phyloP scores from a whole-genome alignment of 2,797 vertebrate species.

The Clarias pachynema region DNA sequence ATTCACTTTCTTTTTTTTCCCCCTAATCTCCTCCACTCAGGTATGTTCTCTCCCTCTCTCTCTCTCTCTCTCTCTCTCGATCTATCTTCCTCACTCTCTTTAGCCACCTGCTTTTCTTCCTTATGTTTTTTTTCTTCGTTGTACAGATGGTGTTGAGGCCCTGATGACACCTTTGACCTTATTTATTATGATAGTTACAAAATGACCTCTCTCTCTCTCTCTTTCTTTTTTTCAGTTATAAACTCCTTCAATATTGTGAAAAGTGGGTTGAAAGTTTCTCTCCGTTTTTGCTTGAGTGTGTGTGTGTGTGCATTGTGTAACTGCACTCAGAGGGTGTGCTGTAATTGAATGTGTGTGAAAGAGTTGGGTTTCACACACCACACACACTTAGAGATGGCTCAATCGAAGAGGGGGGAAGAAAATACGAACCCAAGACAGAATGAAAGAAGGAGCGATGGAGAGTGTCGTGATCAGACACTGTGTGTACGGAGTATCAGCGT shows the following conservation, averaged over 20 bases:
- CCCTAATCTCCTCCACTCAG: not conserved
- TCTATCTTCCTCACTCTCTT: not conserved
- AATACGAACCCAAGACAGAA: not conserved
- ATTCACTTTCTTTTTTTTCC: not conserved
- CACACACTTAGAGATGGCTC: constrained; percentile 52
- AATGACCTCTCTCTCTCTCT: constrained; percentile 13
- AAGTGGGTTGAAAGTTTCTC: constrained; percentile 56
- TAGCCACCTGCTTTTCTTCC: not conserved
- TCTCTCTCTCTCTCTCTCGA: not conserved
- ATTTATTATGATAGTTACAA: constrained; percentile 55
- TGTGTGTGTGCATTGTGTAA: constrained; percentile 58
- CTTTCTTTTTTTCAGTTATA: not conserved
- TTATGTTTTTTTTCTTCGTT: not conserved
- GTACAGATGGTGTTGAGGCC: constrained; percentile 49
- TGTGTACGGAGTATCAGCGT: not conserved
- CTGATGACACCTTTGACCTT: constrained; percentile 50
- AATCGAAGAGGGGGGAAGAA: constrained; percentile 30
- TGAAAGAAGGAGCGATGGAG: constrained; percentile 13
- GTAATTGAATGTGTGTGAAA: constrained; percentile 56
- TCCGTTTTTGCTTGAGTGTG: constrained; percentile 6
- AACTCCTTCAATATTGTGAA: constrained; percentile 51
- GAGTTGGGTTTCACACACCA: constrained; percentile 60
- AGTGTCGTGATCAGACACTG: not conserved
- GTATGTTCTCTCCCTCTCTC: not conserved
- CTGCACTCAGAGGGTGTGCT: constrained; percentile 56